phyloP scores from a whole-genome alignment of 53 echinoderm and acorn worm genomes.

The Antedon mediterranea region DNA sequence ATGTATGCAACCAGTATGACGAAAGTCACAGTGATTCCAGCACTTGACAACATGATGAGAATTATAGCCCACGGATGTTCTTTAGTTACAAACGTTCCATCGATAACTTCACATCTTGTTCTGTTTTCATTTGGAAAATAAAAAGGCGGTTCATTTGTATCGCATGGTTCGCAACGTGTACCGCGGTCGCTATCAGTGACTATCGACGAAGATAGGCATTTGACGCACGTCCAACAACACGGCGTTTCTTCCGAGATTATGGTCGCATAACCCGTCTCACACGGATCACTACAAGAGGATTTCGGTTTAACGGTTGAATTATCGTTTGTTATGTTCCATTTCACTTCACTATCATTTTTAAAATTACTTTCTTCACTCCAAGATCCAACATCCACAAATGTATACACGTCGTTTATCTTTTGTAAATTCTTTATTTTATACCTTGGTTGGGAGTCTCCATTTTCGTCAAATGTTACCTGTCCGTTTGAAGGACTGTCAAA shows the following conservation, averaged over 20 bases:
- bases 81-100: conserved; percentile 20
- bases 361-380: conserved; percentile 18
- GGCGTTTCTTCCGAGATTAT: conserved; percentile 47
- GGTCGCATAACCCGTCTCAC: conserved; percentile 37
- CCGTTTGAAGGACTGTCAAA: conserved; percentile 58
- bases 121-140: conserved; percentile 51
- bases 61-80: conserved; percentile 36
- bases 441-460: conserved; percentile 54
- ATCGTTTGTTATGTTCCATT: conserved; percentile 1
- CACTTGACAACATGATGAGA: conserved; percentile 23
- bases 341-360: background rate
- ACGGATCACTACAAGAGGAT: conserved; percentile 72
- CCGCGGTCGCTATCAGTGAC: conserved; percentile 17
- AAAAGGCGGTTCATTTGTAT: conserved; percentile 21
- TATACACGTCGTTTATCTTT: conserved; percentile 25
- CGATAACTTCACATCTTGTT: conserved; percentile 31
- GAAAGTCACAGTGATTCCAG: conserved; percentile 34
- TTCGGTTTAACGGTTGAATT: conserved; percentile 32
- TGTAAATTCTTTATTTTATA: conserved; percentile 63
- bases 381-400: conserved; percentile 43
- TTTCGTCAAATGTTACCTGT: conserved; percentile 29
- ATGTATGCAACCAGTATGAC: conserved; percentile 37
- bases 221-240: conserved; percentile 82
- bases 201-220: conserved; percentile 42
- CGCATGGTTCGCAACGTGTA: conserved; percentile 50